Conservation (phyloP, 1,140 invertebrate species). For the Vollenhovia emeryi region DNA sequence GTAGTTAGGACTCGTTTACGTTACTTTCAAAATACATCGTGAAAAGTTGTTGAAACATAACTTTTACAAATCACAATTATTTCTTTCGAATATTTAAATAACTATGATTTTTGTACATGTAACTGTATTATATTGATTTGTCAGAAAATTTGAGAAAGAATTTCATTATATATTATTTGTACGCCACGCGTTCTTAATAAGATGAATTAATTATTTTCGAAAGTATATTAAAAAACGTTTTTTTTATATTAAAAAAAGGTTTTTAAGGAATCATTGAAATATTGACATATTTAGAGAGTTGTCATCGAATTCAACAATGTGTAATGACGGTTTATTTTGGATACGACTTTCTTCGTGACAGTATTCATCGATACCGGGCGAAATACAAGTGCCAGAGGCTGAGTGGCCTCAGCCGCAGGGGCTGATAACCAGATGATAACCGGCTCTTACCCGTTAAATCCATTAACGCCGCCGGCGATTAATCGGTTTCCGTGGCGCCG, state of each 20-base stretch:
- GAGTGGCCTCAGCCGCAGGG: not conserved
- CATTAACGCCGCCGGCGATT: constrained; percentile 43
- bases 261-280: constrained; percentile 2
- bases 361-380: not conserved
- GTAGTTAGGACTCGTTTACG: no score
- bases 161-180: not conserved
- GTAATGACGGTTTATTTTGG: not conserved
- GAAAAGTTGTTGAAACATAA: not conserved
- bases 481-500: constrained; percentile 49
- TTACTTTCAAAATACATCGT: not conserved
- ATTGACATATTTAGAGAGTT: not conserved
- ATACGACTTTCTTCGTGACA: not conserved
- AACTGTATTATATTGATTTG: no score
- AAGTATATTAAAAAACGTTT: not conserved
- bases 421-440: constrained; percentile 58
- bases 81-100: not conserved
- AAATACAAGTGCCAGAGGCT: not conserved
- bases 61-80: not conserved
- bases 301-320: not conserved
- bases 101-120: not conserved
- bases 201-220: not conserved
- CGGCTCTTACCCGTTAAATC: constrained; percentile 53
- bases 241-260: no score
- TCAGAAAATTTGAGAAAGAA: not conserved
- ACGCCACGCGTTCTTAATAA: no score